A percentile compares a stretch with the other conserved stretches of the same genome.
These are phyloP conservation scores for Acrossocheilus wenchowensis DNA, from an alignment of 2,797 vertebrate genomes.

Conservation along the genomic window DNA sequence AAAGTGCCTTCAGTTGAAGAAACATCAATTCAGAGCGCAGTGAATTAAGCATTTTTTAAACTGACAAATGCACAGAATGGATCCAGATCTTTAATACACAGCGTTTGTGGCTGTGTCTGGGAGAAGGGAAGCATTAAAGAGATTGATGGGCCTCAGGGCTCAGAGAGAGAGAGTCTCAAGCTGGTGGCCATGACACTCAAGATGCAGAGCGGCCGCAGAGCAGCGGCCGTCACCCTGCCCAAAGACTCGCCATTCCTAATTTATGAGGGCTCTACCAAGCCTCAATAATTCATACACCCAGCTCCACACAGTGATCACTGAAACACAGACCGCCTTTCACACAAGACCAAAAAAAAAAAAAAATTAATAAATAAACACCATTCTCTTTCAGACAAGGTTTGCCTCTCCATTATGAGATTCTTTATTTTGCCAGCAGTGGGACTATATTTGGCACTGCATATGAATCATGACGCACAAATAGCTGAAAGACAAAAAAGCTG, in stretches of 20 bases:
- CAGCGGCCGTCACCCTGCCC: slow-evolving; percentile 59
- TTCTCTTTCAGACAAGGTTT: slow-evolving; percentile 37
- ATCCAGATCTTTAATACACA: slow-evolving; percentile 1
- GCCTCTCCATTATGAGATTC: slow-evolving; percentile 13
- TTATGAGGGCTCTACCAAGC: slow-evolving; percentile 80
- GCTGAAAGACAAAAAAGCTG: slow-evolving; percentile 7
- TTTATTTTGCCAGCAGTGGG: slow-evolving; percentile 20
- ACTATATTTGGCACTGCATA: slow-evolving; percentile 47
- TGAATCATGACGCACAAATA: slow-evolving; percentile 32
- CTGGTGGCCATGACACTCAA: slow-evolving; percentile 60
- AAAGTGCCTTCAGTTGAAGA: not conserved
- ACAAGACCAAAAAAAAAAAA: slow-evolving; percentile 33
- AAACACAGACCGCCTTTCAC: slow-evolving; percentile 69
- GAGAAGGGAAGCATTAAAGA: slow-evolving; percentile 20
- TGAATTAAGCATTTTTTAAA: not conserved
- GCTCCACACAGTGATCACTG: slow-evolving; percentile 59
- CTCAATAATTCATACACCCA: slow-evolving; percentile 83
- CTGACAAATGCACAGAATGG: not conserved
- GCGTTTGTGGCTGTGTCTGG: not conserved
- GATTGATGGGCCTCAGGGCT: slow-evolving; percentile 51
- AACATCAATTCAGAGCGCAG: slow-evolving; percentile 22
- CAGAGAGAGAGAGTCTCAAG: slow-evolving; percentile 56
- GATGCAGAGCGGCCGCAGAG: slow-evolving; percentile 58
- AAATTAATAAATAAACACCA: slow-evolving; percentile 26
- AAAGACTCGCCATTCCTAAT: slow-evolving; percentile 79